Evolutionary conservation across 2,797 vertebrate species (phyloP).

Genomic region (Chelidonichthys spinosus): DNA sequence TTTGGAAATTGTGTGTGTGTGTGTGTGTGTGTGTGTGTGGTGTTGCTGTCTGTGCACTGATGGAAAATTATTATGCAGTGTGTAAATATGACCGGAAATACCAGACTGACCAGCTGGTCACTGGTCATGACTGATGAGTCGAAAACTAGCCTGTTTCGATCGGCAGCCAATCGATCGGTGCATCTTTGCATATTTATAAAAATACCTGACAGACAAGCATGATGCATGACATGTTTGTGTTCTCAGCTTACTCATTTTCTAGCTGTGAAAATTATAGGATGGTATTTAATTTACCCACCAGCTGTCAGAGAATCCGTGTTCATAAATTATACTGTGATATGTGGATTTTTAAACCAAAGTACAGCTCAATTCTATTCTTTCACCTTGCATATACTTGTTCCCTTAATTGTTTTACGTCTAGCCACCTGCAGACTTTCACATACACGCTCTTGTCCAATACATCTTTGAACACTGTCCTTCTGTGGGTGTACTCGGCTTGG

Average conservation of each 20-base stretch:
- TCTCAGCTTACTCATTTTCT: constrained; percentile 15
- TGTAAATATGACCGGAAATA: not conserved
- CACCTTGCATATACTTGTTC: constrained; percentile 23
- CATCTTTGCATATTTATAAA: constrained; percentile 1
- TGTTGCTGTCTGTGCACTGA: not conserved
- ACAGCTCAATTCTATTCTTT: constrained; percentile 7
- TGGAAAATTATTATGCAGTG: not conserved
- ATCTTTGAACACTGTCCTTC: constrained; percentile 68
- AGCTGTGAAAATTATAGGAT: constrained; percentile 2
- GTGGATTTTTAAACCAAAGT: constrained; percentile 11
- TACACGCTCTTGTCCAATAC: constrained; percentile 54
- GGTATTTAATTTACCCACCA: not conserved
- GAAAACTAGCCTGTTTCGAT: not conserved
- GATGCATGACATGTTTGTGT: not conserved
- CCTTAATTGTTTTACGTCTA: constrained; percentile 53
- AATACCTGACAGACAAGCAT: not conserved
- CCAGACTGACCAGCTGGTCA: not conserved
- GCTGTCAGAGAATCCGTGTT: not conserved
- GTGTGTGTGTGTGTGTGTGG: too few species aligned
- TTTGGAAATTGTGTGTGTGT: not conserved
- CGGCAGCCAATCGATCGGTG: too few species aligned
- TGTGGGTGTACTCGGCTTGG: constrained; percentile 51
- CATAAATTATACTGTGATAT: not conserved
- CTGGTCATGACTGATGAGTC: not conserved
- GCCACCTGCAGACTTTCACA: constrained; percentile 51